phyloP scores from a whole-genome alignment of 2,888 invertebrate genomes.

The Phorcus lineatus region DNA sequence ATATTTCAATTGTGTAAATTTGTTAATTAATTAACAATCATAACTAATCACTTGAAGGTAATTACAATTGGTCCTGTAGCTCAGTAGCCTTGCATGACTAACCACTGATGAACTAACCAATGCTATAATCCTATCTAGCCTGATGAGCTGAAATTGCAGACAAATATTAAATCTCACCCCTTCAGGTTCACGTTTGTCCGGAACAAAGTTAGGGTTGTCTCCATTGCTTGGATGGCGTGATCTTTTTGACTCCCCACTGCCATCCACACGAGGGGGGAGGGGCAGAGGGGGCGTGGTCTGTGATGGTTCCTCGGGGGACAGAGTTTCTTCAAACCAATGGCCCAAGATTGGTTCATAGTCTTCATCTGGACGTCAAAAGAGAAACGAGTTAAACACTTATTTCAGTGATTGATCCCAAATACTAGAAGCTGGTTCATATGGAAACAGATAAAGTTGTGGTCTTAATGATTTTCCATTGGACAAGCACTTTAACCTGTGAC shows the following conservation, averaged over 20 bases:
- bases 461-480: not conserved
- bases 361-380: slow-evolving; percentile 66
- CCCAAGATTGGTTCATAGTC: slow-evolving; percentile 88
- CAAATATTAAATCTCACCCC: slow-evolving; percentile 77
- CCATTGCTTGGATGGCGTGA: slow-evolving; percentile 62
- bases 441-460: not conserved
- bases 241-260: slow-evolving; percentile 52
- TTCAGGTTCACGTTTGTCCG: slow-evolving; percentile 87
- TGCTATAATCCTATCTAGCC: too few species aligned
- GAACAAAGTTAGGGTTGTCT: slow-evolving; percentile 80
- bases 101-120: too few species aligned
- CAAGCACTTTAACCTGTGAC: too few species aligned
- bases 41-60: too few species aligned
- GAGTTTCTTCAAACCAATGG: slow-evolving; percentile 94
- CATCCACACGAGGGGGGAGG: slow-evolving; percentile 55
- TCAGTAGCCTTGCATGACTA: too few species aligned
- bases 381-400: not conserved
- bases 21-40: not conserved
- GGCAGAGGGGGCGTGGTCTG: slow-evolving; percentile 56
- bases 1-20: not conserved
- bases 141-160: too few species aligned
- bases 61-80: too few species aligned
- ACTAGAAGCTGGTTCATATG: not conserved
- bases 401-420: not conserved
- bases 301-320: slow-evolving; percentile 82